These are phyloP conservation scores for Apistogramma diplotaenia DNA, from an alignment of 2,113 vertebrate species.

Conservation along the genomic window DNA sequence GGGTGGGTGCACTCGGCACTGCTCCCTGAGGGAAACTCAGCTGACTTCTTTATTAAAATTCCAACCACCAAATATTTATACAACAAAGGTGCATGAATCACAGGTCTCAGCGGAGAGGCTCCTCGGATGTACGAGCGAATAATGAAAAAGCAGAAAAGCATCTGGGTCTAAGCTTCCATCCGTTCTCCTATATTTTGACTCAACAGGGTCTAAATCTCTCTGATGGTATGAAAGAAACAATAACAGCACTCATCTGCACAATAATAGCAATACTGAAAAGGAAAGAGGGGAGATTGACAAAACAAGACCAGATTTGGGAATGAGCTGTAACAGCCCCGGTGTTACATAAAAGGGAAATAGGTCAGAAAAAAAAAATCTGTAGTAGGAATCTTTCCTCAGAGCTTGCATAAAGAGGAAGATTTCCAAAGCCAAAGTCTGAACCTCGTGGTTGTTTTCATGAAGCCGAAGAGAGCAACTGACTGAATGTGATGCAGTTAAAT, in stretches of 20 bases:
- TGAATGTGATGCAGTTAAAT: background rate
- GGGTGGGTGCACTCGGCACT: background rate
- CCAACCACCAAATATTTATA: constrained; percentile 46
- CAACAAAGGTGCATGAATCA: constrained; percentile 12
- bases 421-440: constrained; percentile 41
- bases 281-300: constrained; percentile 3
- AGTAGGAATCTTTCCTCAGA: constrained; percentile 2
- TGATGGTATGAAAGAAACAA: constrained; percentile 33
- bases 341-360: constrained; percentile 37
- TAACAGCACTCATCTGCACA: constrained; percentile 17
- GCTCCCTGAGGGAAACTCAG: constrained; percentile 15
- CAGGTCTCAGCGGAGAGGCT: background rate
- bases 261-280: background rate
- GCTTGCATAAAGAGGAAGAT: constrained; percentile 7
- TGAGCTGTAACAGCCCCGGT: background rate
- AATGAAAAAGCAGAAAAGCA: constrained; percentile 16
- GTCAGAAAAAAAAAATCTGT: constrained; percentile 10
- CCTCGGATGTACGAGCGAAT: background rate
- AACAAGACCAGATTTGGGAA: constrained; percentile 16
- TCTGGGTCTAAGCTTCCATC: constrained; percentile 14
- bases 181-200: constrained; percentile 18
- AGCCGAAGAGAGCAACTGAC: background rate
- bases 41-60: constrained; percentile 33
- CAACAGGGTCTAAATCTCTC: constrained; percentile 35
- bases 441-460: constrained; percentile 36